These are phyloP conservation scores for Tetraodon nigroviridis DNA, from an alignment of 2,113 vertebrate genomes.

Conservation along the genomic window DNA sequence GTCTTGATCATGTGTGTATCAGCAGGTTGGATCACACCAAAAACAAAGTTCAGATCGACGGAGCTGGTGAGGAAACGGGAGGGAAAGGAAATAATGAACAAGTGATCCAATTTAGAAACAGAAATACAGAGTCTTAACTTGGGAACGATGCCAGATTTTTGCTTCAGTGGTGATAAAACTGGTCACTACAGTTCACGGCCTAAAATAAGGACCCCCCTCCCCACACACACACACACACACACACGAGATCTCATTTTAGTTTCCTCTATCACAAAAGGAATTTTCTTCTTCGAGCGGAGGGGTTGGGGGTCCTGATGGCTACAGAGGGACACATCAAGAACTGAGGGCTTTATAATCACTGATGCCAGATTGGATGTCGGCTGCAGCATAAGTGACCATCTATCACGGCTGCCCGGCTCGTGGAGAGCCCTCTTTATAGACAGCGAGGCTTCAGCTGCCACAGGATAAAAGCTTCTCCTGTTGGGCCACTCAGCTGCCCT, in stretches of 20 bases:
- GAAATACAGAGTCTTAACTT: neutral
- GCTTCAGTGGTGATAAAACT: too few relatives aligned
- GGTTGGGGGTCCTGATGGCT: slow-evolving; percentile 39
- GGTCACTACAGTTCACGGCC: too few relatives aligned
- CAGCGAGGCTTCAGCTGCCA: slow-evolving; percentile 54
- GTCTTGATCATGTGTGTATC: slow-evolving; percentile 46
- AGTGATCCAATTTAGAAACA: neutral
- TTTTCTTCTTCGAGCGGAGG: slow-evolving; percentile 59
- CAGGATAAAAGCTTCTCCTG: slow-evolving; percentile 26
- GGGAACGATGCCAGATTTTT: too few relatives aligned
- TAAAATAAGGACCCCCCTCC: too few relatives aligned
- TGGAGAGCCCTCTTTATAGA: slow-evolving; percentile 61
- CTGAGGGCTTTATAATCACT: slow-evolving; percentile 67
- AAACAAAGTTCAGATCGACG: slow-evolving; percentile 16
- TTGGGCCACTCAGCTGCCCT: slow-evolving; percentile 38
- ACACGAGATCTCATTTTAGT: slow-evolving; percentile 49
- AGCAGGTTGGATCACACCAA: slow-evolving; percentile 20
- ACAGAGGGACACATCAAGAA: slow-evolving; percentile 57
- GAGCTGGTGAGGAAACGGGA: neutral
- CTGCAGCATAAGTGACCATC: slow-evolving; percentile 67
- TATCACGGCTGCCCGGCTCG: slow-evolving; percentile 49
- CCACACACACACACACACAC: slow-evolving; percentile 26
- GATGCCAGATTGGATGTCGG: slow-evolving; percentile 73
- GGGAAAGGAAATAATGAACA: neutral
- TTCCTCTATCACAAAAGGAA: slow-evolving; percentile 57